Conservation (phyloP, 2,888 invertebrate species). For the Beris chalybata region DNA sequence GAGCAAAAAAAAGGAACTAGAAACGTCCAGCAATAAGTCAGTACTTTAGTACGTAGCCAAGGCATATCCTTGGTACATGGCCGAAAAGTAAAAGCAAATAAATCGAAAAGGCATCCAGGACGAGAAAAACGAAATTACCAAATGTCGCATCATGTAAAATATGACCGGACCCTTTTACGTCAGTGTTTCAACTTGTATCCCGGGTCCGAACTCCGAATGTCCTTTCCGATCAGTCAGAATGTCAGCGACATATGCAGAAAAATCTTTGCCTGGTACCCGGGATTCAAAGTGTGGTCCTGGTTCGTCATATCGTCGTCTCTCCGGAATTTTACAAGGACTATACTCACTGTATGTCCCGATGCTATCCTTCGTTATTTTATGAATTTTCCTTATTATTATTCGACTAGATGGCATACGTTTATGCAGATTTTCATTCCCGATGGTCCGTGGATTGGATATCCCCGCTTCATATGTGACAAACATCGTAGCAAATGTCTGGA, state of each 20-base stretch:
- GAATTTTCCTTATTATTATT: constrained; percentile 25
- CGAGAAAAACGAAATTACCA: constrained; percentile 38
- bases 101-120: constrained; percentile 18
- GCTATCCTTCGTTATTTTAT: constrained; percentile 10
- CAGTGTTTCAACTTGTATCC: constrained; percentile 11
- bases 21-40: neutral
- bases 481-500: constrained; percentile 15
- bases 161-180: constrained; percentile 30
- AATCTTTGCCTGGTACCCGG: neutral
- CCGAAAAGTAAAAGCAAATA: neutral
- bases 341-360: no score
- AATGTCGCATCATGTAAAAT: constrained; percentile 38
- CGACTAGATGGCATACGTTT: constrained; percentile 15
- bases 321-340: no score
- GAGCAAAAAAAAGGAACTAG: no score
- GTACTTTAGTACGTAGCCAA: neutral
- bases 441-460: constrained; percentile 2
- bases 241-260: constrained; percentile 37
- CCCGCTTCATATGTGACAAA: constrained; percentile 17
- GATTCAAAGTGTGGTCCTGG: no score
- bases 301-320: no score
- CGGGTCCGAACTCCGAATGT: constrained; percentile 34
- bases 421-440: constrained; percentile 9
- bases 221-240: constrained; percentile 37
- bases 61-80: neutral